Percentiles rank a stretch among this genome's conserved stretches.
These are phyloP conservation scores for Achroia grisella DNA, from an alignment of 1,140 invertebrate species.

Conservation along the genomic window DNA sequence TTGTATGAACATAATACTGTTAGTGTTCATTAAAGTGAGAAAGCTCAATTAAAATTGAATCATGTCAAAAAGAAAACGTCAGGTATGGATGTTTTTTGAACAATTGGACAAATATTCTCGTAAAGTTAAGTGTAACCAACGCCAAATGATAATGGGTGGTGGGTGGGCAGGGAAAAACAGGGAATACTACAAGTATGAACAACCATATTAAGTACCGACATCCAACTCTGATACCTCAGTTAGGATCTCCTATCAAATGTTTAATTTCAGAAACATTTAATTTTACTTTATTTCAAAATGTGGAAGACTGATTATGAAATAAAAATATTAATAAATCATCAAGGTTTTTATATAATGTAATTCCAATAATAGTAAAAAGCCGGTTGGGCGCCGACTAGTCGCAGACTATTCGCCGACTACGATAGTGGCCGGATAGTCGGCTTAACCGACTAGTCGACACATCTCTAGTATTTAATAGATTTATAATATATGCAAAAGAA, in stretches of 20 bases:
- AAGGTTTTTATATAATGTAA: background rate
- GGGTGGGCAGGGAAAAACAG: slow-evolving; percentile 1
- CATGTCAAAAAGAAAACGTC: slow-evolving; percentile 9
- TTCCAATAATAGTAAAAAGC: background rate
- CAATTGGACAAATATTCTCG: slow-evolving; percentile 5
- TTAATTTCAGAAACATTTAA: slow-evolving; percentile 3
- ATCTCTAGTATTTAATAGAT: background rate
- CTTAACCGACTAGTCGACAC: slow-evolving; percentile 1
- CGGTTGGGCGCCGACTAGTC: background rate
- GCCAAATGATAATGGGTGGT: slow-evolving; percentile 4
- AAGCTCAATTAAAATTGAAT: too few species aligned
- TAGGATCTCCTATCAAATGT: slow-evolving; percentile 10
- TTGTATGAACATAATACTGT: too few species aligned
- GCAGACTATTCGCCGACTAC: background rate
- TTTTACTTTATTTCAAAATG: slow-evolving; percentile 1
- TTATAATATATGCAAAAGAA: too few species aligned
- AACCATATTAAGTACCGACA: slow-evolving; percentile 5
- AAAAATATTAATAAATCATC: background rate
- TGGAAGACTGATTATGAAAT: background rate
- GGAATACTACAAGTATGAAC: slow-evolving; percentile 2
- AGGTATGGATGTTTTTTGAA: slow-evolving; percentile 9
- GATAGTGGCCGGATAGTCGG: slow-evolving; percentile 2
- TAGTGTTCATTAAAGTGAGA: too few species aligned
- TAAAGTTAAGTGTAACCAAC: slow-evolving; percentile 7
- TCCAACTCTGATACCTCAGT: slow-evolving; percentile 8